Base-by-base conservation (phyloP, 2,888 invertebrate genomes). In the Brachypalpus laphriformis region DNA sequence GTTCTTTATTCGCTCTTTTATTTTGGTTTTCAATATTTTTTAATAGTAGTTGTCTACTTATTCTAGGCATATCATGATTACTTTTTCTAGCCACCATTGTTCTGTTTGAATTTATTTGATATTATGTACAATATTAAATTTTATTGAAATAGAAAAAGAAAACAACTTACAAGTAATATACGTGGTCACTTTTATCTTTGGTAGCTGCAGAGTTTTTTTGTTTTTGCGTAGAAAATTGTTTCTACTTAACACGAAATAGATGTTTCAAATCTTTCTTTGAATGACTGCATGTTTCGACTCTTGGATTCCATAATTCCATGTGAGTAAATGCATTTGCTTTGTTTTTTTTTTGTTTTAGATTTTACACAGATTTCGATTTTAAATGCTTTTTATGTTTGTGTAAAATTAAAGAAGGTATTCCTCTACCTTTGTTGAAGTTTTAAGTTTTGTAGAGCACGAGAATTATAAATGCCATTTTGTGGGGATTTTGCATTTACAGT, bases 301-400 rank as follows among this genome's bases (percentile, higher is more conserved):
- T 14, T 71, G 57, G 75, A 82, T 76, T 63, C 68, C 37, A 70
- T 49, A 31, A 25, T 71, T 75, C 70, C 82, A 57, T 76, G 56
- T 49, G 70, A 71, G 76, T 82, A 76, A 82, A 82, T 76, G 76
- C 82, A 34, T 63, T 82, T 75, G 18, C 34, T 61, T 80, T 75
- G 18, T 42, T 61, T 80, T 68, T 31, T 40, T 66, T 51, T 61
- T 65, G 16, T 54, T 28, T 51, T 65, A 25, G 28, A 51, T 34
- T 80, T 72, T 54, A 74, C 74, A 81, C 59, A 56, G 63, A 81
- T 20, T 34, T 65, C 54, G 22, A 22, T 61, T 49, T 31, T 49
- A 20, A 54, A n/a, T 72, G 56, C 16, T 20, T 61, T 61, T 37
- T 45, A 20, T 34, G 18, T 57, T 25, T 49, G 63, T 40, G 70